Percentiles rank a stretch among this genome's conserved stretches.
phyloP scores from a whole-genome alignment of 2,888 invertebrate genomes.

The Stratiomys singularior region DNA sequence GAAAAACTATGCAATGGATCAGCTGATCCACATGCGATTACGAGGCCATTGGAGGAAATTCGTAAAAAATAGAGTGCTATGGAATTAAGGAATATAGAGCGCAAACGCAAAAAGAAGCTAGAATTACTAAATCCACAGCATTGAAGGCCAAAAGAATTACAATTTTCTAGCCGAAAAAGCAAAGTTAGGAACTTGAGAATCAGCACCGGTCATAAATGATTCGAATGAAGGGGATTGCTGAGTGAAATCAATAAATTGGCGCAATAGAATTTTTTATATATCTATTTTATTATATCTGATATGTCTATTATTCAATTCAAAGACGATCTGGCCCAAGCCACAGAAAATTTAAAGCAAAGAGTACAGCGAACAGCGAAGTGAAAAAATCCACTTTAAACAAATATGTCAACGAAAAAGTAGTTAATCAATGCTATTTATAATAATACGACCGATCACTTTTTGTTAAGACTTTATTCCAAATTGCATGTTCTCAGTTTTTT shows the following conservation, averaged over 20 bases:
- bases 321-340: slow-evolving; percentile 29
- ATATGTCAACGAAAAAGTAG: slow-evolving; percentile 34
- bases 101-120: slow-evolving; percentile 72
- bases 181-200: slow-evolving; percentile 66
- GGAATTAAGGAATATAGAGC: slow-evolving; percentile 68
- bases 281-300: too few relatives aligned
- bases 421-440: too few relatives aligned
- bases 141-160: slow-evolving; percentile 63
- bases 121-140: slow-evolving; percentile 69
- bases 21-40: slow-evolving; percentile 64
- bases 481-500: neutral
- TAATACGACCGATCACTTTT: too few relatives aligned
- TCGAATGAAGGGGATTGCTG: slow-evolving; percentile 37
- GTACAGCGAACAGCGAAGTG: slow-evolving; percentile 14
- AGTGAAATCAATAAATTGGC: slow-evolving; percentile 37
- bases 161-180: slow-evolving; percentile 65
- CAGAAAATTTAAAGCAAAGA: slow-evolving; percentile 9
- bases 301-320: slow-evolving; percentile 26
- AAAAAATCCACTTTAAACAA: slow-evolving; percentile 46
- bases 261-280: too few relatives aligned
- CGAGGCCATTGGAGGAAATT: slow-evolving; percentile 66
- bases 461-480: neutral
- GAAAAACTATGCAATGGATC: slow-evolving; percentile 67
- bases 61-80: slow-evolving; percentile 67
- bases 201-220: slow-evolving; percentile 65